Conservation (phyloP, 1,140 invertebrate genomes). For the Magallana ariakensis region DNA sequence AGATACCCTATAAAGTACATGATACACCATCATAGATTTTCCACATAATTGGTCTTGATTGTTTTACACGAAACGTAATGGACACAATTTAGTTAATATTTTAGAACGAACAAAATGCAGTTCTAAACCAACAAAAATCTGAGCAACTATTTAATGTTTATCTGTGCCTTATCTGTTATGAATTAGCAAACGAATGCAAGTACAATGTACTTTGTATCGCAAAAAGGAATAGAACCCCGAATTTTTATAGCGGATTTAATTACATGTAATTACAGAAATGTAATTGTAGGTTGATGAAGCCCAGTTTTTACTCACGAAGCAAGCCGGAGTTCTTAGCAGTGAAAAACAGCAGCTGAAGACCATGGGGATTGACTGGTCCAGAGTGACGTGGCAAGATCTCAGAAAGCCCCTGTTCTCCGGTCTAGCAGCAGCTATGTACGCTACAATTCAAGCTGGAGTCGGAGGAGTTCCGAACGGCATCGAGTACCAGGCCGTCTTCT, state of each 20-base stretch:
- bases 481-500: constrained; percentile 56
- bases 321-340: constrained; percentile 21
- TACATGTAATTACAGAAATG: neutral
- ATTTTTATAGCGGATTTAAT: neutral
- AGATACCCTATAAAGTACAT: too few species aligned
- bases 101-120: too few species aligned
- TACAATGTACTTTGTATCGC: too few species aligned
- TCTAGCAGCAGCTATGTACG: constrained; percentile 66
- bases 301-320: constrained; percentile 42
- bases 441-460: constrained; percentile 47
- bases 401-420: constrained; percentile 72
- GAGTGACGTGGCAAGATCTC: constrained; percentile 67
- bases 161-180: too few species aligned
- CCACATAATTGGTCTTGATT: too few species aligned
- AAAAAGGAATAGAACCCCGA: neutral
- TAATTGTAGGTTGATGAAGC: constrained; percentile 54
- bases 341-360: constrained; percentile 53
- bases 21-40: too few species aligned
- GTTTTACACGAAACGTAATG: too few species aligned
- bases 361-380: constrained; percentile 72
- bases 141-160: too few species aligned
- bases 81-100: too few species aligned
- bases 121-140: too few species aligned
- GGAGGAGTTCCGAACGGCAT: constrained; percentile 47
- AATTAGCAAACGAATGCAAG: too few species aligned